A percentile compares a stretch with the other conserved stretches of the same genome.
Conservation (phyloP, 30 jellyfish, hydroid and myxozoan species). For the Chironex yamaguchii region DNA sequence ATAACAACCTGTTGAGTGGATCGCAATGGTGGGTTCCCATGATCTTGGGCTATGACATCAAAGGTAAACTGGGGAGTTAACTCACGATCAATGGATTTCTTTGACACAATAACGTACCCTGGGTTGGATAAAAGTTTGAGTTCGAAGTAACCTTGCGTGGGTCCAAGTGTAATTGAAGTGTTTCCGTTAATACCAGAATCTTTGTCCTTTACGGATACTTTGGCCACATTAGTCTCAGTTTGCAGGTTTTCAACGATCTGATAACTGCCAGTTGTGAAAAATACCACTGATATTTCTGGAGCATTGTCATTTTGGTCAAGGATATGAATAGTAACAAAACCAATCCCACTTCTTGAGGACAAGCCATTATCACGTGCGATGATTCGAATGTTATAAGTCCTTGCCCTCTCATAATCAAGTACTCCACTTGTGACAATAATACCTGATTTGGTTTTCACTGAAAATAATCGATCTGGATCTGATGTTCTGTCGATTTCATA, state of each 20-base stretch:
- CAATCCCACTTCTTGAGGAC: conserved; percentile 27
- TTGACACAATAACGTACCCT: conserved; percentile 19
- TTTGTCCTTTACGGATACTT: conserved; percentile 64
- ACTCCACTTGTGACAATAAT: conserved; percentile 44
- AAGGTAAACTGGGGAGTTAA: conserved; percentile 53
- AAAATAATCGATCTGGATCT: conserved; percentile 38
- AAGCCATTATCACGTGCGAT: conserved; percentile 77
- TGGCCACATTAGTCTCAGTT: conserved; percentile 66
- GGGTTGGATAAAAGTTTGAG: conserved; percentile 22
- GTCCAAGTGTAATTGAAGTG: conserved; percentile 16
- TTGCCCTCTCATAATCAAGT: conserved; percentile 72
- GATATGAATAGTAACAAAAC: conserved; percentile 63
- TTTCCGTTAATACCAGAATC: conserved; percentile 80
- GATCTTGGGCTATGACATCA: conserved; percentile 71
- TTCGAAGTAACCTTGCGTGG: conserved; percentile 46
- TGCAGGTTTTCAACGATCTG: conserved; percentile 76
- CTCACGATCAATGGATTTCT: conserved; percentile 85
- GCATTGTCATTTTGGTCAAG: conserved; percentile 86
- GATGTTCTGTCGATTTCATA: conserved; percentile 61
- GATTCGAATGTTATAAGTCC: conserved; percentile 53
- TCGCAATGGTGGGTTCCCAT: conserved; percentile 68
- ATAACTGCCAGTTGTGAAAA: conserved; percentile 49
- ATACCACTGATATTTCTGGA: conserved; percentile 57
- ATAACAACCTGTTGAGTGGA: conserved; percentile 13
- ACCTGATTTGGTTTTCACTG: conserved; percentile 45